phyloP scores from a whole-genome alignment of 2,113 vertebrate genomes.

The Morone saxatilis region DNA sequence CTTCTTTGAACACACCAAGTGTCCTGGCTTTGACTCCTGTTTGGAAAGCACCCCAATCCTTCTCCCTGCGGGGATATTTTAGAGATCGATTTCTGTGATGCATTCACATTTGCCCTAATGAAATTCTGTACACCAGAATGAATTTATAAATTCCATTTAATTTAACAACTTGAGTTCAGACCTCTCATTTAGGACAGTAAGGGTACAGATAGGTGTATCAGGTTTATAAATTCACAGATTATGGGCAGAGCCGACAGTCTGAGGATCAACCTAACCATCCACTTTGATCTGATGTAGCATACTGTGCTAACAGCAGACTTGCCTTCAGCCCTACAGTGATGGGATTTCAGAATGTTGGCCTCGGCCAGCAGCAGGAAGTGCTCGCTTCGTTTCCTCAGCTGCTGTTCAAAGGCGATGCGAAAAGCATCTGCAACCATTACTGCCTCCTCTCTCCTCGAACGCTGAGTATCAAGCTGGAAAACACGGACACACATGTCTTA shows the following conservation, averaged over 20 bases:
- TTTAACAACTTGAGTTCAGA: background rate
- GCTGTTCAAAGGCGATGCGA: slow-evolving; percentile 94
- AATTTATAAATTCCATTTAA: background rate
- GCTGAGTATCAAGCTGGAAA: slow-evolving; percentile 86
- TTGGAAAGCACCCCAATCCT: background rate
- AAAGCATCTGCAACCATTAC: slow-evolving; percentile 91
- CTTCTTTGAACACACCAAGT: too few species aligned
- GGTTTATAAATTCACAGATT: background rate
- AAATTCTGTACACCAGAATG: background rate
- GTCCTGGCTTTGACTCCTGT: background rate
- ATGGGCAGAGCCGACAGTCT: background rate
- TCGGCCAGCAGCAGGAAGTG: slow-evolving; percentile 87
- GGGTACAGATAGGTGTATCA: background rate
- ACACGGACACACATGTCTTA: slow-evolving; percentile 22
- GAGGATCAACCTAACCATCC: background rate
- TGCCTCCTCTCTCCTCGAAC: slow-evolving; percentile 90
- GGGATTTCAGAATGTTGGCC: slow-evolving; percentile 77
- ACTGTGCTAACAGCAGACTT: slow-evolving; percentile 73
- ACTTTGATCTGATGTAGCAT: background rate
- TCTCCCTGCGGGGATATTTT: background rate
- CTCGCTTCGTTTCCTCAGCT: slow-evolving; percentile 89
- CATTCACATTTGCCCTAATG: background rate
- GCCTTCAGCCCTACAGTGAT: slow-evolving; percentile 67
- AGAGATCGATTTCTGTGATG: background rate
- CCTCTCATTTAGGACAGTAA: background rate